A percentile compares a stretch with the other conserved stretches of the same genome.
phyloP scores from a whole-genome alignment of 53 echinoderm and acorn worm genomes.

The Echinarachnius parma region DNA sequence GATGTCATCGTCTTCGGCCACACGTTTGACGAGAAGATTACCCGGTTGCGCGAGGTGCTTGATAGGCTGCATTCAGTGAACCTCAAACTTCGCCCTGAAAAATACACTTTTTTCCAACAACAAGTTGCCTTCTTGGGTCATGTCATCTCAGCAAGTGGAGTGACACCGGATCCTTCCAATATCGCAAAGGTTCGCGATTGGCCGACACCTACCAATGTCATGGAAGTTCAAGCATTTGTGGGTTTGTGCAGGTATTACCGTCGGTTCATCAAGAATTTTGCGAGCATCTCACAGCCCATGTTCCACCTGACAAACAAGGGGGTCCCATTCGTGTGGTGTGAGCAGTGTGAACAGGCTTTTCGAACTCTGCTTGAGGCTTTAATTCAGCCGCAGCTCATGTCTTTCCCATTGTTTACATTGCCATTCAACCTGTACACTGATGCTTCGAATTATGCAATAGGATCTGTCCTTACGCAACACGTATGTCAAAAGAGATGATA shows the following conservation, averaged over 20 bases:
- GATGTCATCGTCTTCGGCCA: constrained; percentile 61
- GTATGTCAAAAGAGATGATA: too few relatives aligned
- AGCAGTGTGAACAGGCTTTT: constrained; percentile 30
- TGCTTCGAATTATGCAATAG: constrained; percentile 33
- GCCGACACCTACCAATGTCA: constrained; percentile 35
- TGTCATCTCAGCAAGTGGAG: constrained; percentile 38
- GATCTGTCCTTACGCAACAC: constrained; percentile 47
- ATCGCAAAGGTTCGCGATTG: constrained; percentile 48
- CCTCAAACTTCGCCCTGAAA: constrained; percentile 26
- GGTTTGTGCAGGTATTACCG: constrained; percentile 54
- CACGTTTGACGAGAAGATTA: constrained; percentile 50
- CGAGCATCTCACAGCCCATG: constrained; percentile 38
- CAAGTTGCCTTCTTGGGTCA: constrained; percentile 59
- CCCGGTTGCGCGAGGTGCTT: constrained; percentile 44
- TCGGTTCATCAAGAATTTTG: constrained; percentile 49
- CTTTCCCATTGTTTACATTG: constrained; percentile 36
- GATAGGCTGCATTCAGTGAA: constrained; percentile 17
- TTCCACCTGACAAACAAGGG: constrained; percentile 41
- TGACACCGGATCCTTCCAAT: constrained; percentile 47
- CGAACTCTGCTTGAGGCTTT: neutral
- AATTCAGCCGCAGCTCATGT: constrained; percentile 38
- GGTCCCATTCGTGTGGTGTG: constrained; percentile 34
- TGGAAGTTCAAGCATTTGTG: constrained; percentile 53
- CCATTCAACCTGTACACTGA: constrained; percentile 40
- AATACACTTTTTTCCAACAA: constrained; percentile 43